Percentiles rank a stretch among this genome's conserved stretches.
Conservation (phyloP, 1,140 invertebrate genomes). For the Cydia splendana region DNA sequence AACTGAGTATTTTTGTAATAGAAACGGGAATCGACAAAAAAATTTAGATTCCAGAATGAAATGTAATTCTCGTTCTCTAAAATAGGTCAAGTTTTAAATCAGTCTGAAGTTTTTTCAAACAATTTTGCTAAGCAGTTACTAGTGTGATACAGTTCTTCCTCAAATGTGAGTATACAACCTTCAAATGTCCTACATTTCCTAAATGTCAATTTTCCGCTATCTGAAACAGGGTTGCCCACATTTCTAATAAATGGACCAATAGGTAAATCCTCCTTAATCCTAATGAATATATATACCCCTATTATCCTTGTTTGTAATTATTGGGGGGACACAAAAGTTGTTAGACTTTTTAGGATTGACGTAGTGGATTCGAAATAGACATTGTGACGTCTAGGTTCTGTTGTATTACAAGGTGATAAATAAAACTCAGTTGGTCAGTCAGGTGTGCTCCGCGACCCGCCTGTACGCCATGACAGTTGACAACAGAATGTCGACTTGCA, state of each 20-base stretch:
- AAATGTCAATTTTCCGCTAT: neutral
- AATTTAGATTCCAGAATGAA: neutral
- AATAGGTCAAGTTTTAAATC: no score
- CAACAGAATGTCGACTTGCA: no score
- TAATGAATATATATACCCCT: no score
- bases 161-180: neutral
- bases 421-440: no score
- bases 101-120: neutral
- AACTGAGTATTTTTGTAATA: slow-evolving; percentile 1
- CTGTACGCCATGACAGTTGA: no score
- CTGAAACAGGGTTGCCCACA: neutral
- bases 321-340: neutral
- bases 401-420: no score
- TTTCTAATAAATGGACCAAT: neutral
- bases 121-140: neutral
- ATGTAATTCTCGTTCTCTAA: neutral
- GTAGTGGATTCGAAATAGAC: neutral
- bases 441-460: no score
- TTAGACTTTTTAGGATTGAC: neutral
- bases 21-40: neutral
- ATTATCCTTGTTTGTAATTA: no score
- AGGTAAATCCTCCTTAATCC: no score
- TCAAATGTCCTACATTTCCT: neutral
- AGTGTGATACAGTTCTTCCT: neutral
- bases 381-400: no score